Conservation (phyloP, 2,888 invertebrate species). For the Harpalus rufipes region DNA sequence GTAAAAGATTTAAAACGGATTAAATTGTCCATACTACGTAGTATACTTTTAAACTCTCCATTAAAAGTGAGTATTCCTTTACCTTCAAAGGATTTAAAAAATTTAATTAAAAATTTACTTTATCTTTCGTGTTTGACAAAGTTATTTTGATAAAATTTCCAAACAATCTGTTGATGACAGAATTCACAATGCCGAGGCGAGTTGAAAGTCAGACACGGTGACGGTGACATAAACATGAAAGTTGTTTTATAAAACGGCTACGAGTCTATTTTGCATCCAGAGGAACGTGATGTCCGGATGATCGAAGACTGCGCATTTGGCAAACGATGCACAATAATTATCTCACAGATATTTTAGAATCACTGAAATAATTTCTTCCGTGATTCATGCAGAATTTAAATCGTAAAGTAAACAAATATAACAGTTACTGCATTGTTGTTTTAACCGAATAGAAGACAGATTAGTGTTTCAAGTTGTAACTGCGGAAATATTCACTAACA, state of each 20-base stretch:
- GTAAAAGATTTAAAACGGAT: background rate
- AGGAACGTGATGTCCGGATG: constrained; percentile 21
- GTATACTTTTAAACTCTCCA: background rate
- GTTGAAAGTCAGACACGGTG: constrained; percentile 1
- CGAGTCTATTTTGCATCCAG: background rate
- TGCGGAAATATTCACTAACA: background rate
- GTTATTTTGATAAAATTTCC: constrained; percentile 13
- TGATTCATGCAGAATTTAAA: constrained; percentile 34
- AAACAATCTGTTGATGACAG: constrained; percentile 18
- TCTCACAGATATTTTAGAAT: constrained; percentile 23
- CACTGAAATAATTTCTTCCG: background rate
- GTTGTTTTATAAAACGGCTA: constrained; percentile 5
- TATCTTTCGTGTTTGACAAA: background rate
- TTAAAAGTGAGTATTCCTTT: background rate
- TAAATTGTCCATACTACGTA: background rate
- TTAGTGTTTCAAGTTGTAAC: background rate
- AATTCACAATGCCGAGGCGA: constrained; percentile 4
- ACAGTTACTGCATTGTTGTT: constrained; percentile 10
- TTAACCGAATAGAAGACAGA: background rate
- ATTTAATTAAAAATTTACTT: constrained; percentile 28
- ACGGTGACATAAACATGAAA: constrained; percentile 1
- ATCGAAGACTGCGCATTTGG: constrained; percentile 27
- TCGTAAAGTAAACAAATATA: constrained; percentile 18
- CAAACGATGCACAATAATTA: constrained; percentile 2
- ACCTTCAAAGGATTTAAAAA: background rate